phyloP scores from a whole-genome alignment of 1,140 invertebrate genomes.

The Coboldia fuscipes region DNA sequence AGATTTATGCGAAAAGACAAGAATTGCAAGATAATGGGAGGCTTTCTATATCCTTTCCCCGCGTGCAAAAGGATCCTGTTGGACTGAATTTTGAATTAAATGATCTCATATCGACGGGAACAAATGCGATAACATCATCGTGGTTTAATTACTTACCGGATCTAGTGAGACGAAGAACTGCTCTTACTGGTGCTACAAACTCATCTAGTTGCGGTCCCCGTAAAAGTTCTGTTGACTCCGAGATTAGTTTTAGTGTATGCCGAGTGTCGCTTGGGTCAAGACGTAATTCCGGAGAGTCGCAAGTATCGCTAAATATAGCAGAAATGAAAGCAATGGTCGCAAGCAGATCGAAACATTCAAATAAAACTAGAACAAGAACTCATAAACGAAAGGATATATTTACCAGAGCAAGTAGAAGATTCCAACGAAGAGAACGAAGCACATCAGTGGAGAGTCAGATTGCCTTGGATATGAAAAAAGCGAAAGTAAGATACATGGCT shows the following conservation, averaged over 20 bases:
- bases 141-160: conserved; percentile 77
- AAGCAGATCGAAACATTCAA: conserved; percentile 23
- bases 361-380: conserved; percentile 20
- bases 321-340: conserved; percentile 54
- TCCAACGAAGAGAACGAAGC: conserved; percentile 41
- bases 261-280: conserved; percentile 63
- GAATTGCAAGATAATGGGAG: conserved; percentile 59
- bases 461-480: conserved; percentile 20
- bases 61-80: conserved; percentile 72
- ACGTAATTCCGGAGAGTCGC: conserved; percentile 64
- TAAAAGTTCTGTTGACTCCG: conserved; percentile 46
- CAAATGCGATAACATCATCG: conserved; percentile 53
- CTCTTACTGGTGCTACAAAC: conserved; percentile 34
- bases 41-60: conserved; percentile 69
- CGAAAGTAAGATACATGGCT: conserved; percentile 12
- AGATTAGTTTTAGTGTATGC: conserved; percentile 55
- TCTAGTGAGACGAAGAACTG: conserved; percentile 60
- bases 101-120: conserved; percentile 49
- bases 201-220: conserved; percentile 12
- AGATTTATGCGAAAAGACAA: conserved; percentile 72
- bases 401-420: conserved; percentile 22
- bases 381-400: conserved; percentile 21
- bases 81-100: conserved; percentile 58
- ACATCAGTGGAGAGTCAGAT: conserved; percentile 59
- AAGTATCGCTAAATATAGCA: conserved; percentile 59